A percentile compares a stretch with the other conserved stretches of the same genome.
Conservation (phyloP, 2,113 vertebrate genomes). For the Cervus canadensis region DNA sequence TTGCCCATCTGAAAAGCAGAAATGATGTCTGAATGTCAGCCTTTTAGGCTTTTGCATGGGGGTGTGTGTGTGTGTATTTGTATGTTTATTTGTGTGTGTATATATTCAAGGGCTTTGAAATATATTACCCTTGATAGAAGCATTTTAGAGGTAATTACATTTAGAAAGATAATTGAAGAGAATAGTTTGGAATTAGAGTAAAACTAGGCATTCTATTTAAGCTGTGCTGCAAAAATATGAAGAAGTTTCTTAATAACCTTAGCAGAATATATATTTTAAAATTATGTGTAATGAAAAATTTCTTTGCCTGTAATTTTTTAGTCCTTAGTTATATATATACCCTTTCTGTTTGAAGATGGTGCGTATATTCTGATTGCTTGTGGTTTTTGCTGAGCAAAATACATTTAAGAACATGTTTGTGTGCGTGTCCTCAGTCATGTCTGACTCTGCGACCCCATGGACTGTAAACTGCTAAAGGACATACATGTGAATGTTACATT, state of each 20-base stretch:
- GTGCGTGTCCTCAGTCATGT: neutral
- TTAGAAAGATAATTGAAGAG: neutral
- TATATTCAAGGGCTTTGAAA: neutral
- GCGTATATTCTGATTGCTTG: neutral
- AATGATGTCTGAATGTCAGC: neutral
- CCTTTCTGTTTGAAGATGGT: neutral
- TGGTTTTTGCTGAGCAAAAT: neutral
- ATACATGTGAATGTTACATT: neutral
- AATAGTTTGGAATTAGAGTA: neutral
- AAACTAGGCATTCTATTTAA: neutral
- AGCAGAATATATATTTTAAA: neutral
- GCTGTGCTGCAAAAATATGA: neutral
- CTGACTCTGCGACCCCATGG: neutral
- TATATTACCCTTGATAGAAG: neutral
- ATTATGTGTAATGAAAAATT: neutral
- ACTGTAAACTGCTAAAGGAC: neutral
- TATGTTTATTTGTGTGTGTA: neutral
- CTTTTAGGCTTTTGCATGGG: neutral
- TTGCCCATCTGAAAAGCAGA: neutral
- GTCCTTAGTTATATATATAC: neutral
- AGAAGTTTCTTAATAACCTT: neutral
- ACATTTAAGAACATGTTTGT: neutral
- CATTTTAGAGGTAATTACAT: neutral
- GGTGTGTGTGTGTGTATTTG: neutral
- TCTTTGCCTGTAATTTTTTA: neutral